Evolutionary conservation across 2,113 vertebrate genomes (phyloP).

Genomic region (Setophaga petechia): DNA sequence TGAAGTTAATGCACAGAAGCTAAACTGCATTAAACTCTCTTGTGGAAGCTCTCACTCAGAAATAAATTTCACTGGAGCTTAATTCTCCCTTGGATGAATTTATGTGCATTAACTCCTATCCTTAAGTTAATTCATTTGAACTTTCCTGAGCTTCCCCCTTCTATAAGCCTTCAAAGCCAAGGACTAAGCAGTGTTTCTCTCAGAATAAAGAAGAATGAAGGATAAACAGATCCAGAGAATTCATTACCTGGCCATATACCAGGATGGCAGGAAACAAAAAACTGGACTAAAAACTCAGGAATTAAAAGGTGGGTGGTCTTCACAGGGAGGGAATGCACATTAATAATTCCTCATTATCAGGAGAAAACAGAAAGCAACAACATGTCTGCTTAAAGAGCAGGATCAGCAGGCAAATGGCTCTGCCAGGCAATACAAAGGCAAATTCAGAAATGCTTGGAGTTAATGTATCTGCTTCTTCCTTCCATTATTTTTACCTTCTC

Average conservation of each 20-base stretch:
- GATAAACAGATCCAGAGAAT: not conserved
- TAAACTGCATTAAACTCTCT: constrained; percentile 16
- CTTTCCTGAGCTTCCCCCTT: not conserved
- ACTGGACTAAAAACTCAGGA: not conserved
- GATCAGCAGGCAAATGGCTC: not conserved
- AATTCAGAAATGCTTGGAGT: not conserved
- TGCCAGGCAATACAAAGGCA: not conserved
- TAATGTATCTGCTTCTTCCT: not conserved
- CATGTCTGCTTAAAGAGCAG: not conserved
- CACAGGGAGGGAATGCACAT: not conserved
- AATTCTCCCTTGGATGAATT: constrained; percentile 20
- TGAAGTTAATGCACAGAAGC: not conserved
- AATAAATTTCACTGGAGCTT: constrained; percentile 34
- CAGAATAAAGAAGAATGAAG: not conserved
- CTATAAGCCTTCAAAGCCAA: not conserved
- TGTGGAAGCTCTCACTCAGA: not conserved
- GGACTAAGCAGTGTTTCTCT: not conserved
- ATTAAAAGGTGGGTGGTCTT: not conserved
- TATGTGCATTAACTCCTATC: not conserved
- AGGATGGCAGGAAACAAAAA: not conserved
- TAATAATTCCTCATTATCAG: not conserved
- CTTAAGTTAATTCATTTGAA: constrained; percentile 34
- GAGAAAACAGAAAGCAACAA: not conserved
- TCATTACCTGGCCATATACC: not conserved
- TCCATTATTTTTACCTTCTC: not conserved